Evolutionary conservation across 2,888 invertebrate genomes (phyloP), one percentile per base, ranked within the genome.

Genomic region (Pediacus dermestoides): DNA sequence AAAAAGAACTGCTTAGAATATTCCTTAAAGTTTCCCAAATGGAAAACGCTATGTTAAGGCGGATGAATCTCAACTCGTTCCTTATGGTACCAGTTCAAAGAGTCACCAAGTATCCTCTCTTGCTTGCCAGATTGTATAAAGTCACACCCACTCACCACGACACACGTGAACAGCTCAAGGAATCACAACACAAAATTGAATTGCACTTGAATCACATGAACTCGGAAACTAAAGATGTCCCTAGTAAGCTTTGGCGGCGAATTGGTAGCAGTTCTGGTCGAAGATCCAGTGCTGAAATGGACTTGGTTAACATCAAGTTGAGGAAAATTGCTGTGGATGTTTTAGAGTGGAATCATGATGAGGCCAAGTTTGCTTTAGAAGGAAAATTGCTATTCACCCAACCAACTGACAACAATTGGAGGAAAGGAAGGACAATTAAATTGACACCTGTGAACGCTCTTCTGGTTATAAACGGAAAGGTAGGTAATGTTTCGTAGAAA

Each of bases 11-110:
- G 38, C 73, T 95, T 52, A 77, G 92, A 67, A 92, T 95, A 70
- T 96, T 95, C 71, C 76, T 96, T 41, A 82, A 90, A 66, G 95
- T 94, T 40, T 94, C 94, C 21, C 95, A 95, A 74, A 92, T 93
- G 88, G 95, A 95, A 70, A 95, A 95, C 68, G 81, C 88, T 11
- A 85, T 92, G 46, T 73, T 95, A 53, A 76, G 95, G 54, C 77
- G 94, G 56, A 95, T 95, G 94, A 94, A 94, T 68, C 76, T 96
- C 30, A 92, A 94, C 71, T 93, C 95, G n/a, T 96, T 95, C 71
- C 80, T 95, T 37, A 95, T 95, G 93, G 93, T 91, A 57, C 95
- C 95, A 49, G 94, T 96, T 47, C 95, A 95, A 75, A 79, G 95
- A 68, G 93, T 95, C 57, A 95, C 95, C 58, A 94, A 94, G 74